Percentiles rank a stretch among this genome's conserved stretches.
Conservation (phyloP, 2,113 vertebrate species). For the Vombatus ursinus region DNA sequence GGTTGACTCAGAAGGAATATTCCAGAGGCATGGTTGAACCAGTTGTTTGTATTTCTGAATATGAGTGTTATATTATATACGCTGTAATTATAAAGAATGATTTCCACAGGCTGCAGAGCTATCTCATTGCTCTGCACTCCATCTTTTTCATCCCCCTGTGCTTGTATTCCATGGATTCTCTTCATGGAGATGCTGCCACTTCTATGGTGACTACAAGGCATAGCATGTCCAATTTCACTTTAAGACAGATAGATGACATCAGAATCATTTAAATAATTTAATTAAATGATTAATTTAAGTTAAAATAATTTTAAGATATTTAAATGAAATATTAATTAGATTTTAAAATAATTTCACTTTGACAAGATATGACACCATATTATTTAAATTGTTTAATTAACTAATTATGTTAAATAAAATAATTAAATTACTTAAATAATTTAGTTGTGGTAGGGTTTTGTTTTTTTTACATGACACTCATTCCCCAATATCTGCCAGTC, state of each 20-base stretch:
- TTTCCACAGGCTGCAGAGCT: background rate
- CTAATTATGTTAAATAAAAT: background rate
- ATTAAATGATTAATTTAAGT: background rate
- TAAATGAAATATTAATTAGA: background rate
- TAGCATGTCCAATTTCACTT: background rate
- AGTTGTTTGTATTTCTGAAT: background rate
- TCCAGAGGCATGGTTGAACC: background rate
- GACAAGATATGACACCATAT: background rate
- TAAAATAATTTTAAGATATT: too few relatives aligned
- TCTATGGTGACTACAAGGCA: background rate
- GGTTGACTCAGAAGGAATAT: background rate
- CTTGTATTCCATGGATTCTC: background rate
- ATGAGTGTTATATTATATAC: background rate
- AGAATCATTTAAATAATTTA: background rate
- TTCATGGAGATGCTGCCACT: background rate
- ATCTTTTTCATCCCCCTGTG: background rate
- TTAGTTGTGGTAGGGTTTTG: background rate
- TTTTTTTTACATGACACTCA: background rate
- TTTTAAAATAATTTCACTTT: background rate
- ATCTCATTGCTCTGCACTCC: background rate
- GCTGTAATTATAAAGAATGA: background rate
- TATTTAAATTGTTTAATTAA: background rate
- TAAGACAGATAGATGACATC: background rate
- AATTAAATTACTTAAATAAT: background rate
- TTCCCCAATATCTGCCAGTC: background rate